phyloP scores from a whole-genome alignment of 1,140 invertebrate species.

The Harpegnathos saltator region DNA sequence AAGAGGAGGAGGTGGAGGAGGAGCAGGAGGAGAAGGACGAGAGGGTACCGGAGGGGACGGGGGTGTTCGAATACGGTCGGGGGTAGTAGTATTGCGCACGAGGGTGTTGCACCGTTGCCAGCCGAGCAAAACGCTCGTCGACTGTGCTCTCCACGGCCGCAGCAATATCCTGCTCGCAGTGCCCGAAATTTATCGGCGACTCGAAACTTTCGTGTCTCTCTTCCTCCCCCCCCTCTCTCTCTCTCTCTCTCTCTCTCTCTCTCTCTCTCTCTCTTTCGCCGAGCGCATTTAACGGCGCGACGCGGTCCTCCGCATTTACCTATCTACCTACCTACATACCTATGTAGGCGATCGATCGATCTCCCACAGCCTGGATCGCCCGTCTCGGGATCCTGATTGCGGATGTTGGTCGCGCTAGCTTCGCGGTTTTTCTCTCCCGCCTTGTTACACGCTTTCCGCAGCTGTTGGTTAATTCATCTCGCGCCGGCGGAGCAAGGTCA shows the following conservation, averaged over 20 bases:
- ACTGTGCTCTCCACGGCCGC: constrained; percentile 66
- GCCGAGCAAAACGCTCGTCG: constrained; percentile 72
- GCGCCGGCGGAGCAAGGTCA: constrained; percentile 23
- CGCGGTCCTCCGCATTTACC: constrained; percentile 47
- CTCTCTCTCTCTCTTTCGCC: neutral
- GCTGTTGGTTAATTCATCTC: constrained; percentile 39
- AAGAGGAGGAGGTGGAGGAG: neutral
- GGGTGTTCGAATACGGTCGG: constrained; percentile 31
- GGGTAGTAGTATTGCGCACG: constrained; percentile 59
- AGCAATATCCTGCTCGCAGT: constrained; percentile 73
- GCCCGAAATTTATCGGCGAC: constrained; percentile 69
- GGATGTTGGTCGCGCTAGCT: neutral
- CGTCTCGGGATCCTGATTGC: constrained; percentile 13
- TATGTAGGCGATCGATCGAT: constrained; percentile 39
- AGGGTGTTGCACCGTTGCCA: constrained; percentile 70
- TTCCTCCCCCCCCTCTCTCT: neutral
- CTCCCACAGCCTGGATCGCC: constrained; percentile 27
- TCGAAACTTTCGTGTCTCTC: constrained; percentile 59
- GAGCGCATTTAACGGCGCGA: constrained; percentile 46
- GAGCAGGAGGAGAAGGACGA: constrained; percentile 23
- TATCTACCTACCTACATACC: neutral
- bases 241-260: constrained; percentile 36
- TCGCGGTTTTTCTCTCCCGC: constrained; percentile 5
- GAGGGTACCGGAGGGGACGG: neutral
- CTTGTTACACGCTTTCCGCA: neutral